Evolutionary conservation across 2,888 invertebrate species (phyloP), one percentile per base, ranked within the genome.

Genomic region (Girardia tigrina): DNA sequence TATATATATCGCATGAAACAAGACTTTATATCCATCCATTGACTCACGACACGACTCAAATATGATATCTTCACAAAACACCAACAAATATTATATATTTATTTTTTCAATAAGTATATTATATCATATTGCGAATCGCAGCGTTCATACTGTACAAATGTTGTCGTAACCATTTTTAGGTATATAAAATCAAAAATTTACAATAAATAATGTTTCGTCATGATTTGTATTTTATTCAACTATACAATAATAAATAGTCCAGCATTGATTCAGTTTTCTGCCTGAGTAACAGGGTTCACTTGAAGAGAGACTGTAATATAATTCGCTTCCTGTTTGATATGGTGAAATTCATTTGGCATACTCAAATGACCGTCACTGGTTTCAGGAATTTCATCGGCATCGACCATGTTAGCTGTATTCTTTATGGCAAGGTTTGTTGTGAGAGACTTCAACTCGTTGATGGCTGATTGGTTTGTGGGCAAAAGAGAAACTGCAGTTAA

Each of bases 301-400:
- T 56, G 56, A 4, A 56, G 56, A n/a, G 56, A 56, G 4, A 56
- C 56, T 20, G 56, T 56, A n/a, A 56, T 56, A 23, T 56, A 56
- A 56, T 56, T 56, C 56, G 56, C 20, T 56, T 56, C 56, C 56
- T 56, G 56, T 56, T 56, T 56, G 56, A 56, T 56, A 56, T 56
- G 56, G n/a, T n/a, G 56, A 56, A 56, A 56, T n/a, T 56, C 56
- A 56, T n/a, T 56, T n/a, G 56, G 23, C 56, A 56, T 56, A n/a
- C 23, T 56, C 56, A 56, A 56, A 56, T 56, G 56, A 56, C 56
- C 56, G 23, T 56, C 56, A 56, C 56, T 56, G n/a, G 56, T 56
- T 56, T 56, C 56, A 12, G 56, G 8, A n/a, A 56, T 56, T 23
- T 56, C 56, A 23, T 56, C 56, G 23, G 56, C n/a, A n/a, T 56